Base-by-base conservation (phyloP, 2,797 vertebrate genomes). In the Pangasius krempfi region DNA sequence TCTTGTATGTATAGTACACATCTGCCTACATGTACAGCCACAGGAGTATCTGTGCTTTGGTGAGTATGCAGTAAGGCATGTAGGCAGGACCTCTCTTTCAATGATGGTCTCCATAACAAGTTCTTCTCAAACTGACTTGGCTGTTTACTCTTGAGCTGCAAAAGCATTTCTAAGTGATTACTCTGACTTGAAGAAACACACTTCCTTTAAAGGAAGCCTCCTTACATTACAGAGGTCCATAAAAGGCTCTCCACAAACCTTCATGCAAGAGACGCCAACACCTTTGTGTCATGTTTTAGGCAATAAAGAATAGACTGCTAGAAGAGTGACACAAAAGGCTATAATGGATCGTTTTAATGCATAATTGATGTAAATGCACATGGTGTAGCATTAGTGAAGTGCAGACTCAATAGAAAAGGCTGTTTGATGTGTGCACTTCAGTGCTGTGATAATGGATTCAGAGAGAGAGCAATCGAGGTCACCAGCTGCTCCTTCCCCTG, bases 361-460 rank as follows among this genome's bases (percentile, higher is more conserved):
- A 92, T 91, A 92, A 91, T 92, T 91, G 85, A 91, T 89, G 89
- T 66, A 85, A 89, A 84, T 86, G 90, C 87, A 50, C 83, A 73
- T 54, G 50, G 60, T 78, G 70, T 70, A 84, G 88, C 86, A 83
- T 88, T 84, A 89, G 88, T n/a, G 30, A 70, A 50, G 87, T 88
- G 78, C 73, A 72, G 83, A 54, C 62, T 66, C 22, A 37, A 79
- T 90, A 66, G 89, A 84, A 68, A 90, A 90, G 83, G 56, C 75
- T 20, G 27, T 86, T 88, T 90, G 88, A 92, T 89, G 82, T 87
- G 78, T 87, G 85, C 81, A 86, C 87, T 86, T 87, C 73, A 88
- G 87, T 82, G 83, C 87, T 89, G 88, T 87, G 89, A 87, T 92
- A 91, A 93, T 92, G 90, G 90, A 88, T 90, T 91, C 72, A 62